Evolutionary conservation across 2,888 invertebrate genomes (phyloP).

Genomic region (Campoplex nolae): DNA sequence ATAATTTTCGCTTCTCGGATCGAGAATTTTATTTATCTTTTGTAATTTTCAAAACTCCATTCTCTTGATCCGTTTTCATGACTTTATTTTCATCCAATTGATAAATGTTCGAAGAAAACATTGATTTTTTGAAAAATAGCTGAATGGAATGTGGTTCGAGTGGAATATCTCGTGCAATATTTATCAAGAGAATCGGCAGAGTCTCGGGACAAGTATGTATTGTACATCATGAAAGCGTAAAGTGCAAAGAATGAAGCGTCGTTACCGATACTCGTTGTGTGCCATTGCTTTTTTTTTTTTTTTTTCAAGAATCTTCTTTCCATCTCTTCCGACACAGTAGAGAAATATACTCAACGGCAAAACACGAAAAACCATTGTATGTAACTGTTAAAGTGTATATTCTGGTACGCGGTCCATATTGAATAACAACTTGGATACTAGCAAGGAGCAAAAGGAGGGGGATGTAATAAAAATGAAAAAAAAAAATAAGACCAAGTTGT

Average conservation of each 20-base stretch:
- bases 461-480: slow-evolving; percentile 29
- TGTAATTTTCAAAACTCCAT: not conserved
- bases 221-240: slow-evolving; percentile 32
- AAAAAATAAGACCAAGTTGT: slow-evolving; percentile 34
- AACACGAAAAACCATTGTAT: not conserved
- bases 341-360: slow-evolving; percentile 38
- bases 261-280: slow-evolving; percentile 21
- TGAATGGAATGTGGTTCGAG: not conserved
- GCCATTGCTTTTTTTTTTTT: slow-evolving; percentile 4
- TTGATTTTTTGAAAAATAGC: not conserved
- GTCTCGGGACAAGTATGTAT: not conserved
- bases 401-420: slow-evolving; percentile 39
- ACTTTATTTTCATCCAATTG: not conserved
- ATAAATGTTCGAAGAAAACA: not conserved
- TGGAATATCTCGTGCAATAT: not conserved
- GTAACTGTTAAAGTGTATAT: slow-evolving; percentile 5
- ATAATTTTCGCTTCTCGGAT: too few relatives aligned
- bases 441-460: slow-evolving; percentile 27
- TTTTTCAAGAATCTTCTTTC: slow-evolving; percentile 18
- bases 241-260: slow-evolving; percentile 28
- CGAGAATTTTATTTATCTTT: too few relatives aligned
- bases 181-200: not conserved
- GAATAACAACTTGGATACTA: slow-evolving; percentile 58
- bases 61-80: not conserved
- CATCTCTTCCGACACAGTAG: not conserved